These are phyloP conservation scores for Pyrrhosoma nymphula DNA, from an alignment of 2,888 invertebrate genomes.

Conservation along the genomic window DNA sequence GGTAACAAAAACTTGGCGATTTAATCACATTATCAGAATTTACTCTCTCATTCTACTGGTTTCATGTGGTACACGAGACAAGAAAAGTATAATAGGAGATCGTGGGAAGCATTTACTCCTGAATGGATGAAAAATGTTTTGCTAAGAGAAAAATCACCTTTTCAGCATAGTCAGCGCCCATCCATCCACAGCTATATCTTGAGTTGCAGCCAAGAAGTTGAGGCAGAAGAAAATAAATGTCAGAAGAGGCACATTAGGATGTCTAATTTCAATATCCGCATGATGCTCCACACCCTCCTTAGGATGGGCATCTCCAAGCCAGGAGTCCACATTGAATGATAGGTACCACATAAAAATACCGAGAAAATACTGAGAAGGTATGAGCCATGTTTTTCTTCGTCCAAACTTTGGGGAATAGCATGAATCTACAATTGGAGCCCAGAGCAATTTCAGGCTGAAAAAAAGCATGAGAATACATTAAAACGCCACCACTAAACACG, in stretches of 20 bases:
- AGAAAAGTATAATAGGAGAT: too few species aligned
- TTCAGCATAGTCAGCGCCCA: conserved; percentile 99
- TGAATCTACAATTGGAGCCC: conserved; percentile 99
- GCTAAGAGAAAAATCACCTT: conserved; percentile 80
- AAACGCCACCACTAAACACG: not conserved
- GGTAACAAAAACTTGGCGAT: too few species aligned
- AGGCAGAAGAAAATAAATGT: conserved; percentile 93
- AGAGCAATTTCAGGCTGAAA: conserved; percentile 91
- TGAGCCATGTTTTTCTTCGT: conserved; percentile 95
- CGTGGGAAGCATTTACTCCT: too few species aligned
- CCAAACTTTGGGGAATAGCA: conserved; percentile 92
- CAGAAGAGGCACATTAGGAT: conserved; percentile 87
- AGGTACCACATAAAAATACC: conserved; percentile 94
- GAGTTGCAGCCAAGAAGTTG: conserved; percentile 98
- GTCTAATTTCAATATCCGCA: not conserved
- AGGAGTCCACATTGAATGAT: conserved; percentile 86
- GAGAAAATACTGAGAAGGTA: conserved; percentile 95
- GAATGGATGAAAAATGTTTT: too few species aligned
- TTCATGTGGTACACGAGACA: too few species aligned
- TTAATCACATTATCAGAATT: too few species aligned
- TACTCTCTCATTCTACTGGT: too few species aligned
- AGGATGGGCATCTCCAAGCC: conserved; percentile 83
- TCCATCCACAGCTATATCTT: conserved; percentile 99
- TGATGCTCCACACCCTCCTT: not conserved
- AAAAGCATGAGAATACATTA: conserved; percentile 72